Evolutionary conservation across 2,797 vertebrate species (phyloP), one percentile per base, ranked within the genome.

Genomic region (Poeciliopsis presidionis): DNA sequence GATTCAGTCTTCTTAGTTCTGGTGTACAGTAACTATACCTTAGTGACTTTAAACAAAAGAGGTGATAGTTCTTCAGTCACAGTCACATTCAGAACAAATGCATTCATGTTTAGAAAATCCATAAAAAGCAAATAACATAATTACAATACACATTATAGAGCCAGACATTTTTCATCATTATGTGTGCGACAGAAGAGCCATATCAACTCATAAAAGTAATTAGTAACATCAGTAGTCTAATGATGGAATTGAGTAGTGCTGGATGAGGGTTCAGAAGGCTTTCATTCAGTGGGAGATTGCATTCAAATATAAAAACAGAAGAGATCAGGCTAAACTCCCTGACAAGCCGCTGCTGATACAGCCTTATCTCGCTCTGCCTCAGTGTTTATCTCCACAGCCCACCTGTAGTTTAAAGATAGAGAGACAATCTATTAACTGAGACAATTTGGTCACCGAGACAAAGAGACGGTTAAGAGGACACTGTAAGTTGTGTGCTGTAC

Each of bases 161-260:
- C 81, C 73, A 79, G 75, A 76, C 57, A 55, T 74, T 77, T 59
- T 67, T 71, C 88, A 74, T 75, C 72, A 78, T 88, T 77, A 75
- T 57, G 43, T 69, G 72, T 83, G 74, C 65, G 33, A 57, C 77
- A 67, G 78, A 69, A 79, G 70, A 70, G 79, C 82, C 86, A 89
- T 91, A 89, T 90, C 91, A 88, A 78, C 85, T 81, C 80, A 78
- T 82, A 91, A 79, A 92, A 89, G 87, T 84, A 90, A 93, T 94
- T 87, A 90, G 88, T 51, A 67, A 67, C 76, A 80, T 83, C 81
- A 33, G 79, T 70, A 87, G 75, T 84, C 82, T 92, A 93, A 93
- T 91, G 87, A 92, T 49, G 63, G 74, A 74, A 90, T 86, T 86
- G 84, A 94, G 94, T 92, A 92, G 88, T 79, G 74, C 36, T 46